Conservation (phyloP, 2,888 invertebrate genomes). For the Pollenia angustigena region DNA sequence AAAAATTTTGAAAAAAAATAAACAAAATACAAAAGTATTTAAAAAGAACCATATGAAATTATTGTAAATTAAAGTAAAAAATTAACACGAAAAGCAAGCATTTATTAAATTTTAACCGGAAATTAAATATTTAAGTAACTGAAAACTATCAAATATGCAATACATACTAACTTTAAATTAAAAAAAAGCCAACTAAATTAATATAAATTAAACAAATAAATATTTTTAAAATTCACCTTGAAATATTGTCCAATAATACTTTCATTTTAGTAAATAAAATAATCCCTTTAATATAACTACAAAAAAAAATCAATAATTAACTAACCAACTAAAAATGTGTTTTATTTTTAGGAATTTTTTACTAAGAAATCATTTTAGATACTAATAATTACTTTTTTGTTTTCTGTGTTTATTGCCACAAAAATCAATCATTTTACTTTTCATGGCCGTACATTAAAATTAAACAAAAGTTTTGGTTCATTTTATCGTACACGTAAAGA, state of each 20-base stretch:
- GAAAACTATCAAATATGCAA: conserved; percentile 51
- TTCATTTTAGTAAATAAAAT: conserved; percentile 35
- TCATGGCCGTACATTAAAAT: conserved; percentile 50
- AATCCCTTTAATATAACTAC: conserved; percentile 59
- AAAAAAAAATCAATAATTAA: conserved; percentile 71
- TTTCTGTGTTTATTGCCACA: neutral
- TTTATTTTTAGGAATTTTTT: conserved; percentile 60
- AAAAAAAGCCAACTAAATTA: conserved; percentile 11
- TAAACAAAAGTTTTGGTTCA: conserved; percentile 19
- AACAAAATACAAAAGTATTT: neutral
- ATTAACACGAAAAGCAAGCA: conserved; percentile 20
- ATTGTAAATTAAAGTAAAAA: conserved; percentile 41
- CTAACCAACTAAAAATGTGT: conserved; percentile 70
- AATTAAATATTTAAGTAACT: conserved; percentile 17
- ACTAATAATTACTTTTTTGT: conserved; percentile 22
- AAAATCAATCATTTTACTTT: conserved; percentile 31
- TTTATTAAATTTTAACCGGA: conserved; percentile 50
- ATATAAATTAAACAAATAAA: conserved; percentile 3
- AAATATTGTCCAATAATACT: conserved; percentile 41
- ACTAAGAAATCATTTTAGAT: neutral
- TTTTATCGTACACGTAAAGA: neutral
- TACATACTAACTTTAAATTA: conserved; percentile 66
- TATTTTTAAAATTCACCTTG: conserved; percentile 54
- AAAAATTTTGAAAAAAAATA: too few relatives aligned
- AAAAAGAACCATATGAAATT: neutral